Percentiles rank a stretch among this genome's conserved stretches.
Conservation (phyloP, 2,113 vertebrate species). For the Gobius niger region DNA sequence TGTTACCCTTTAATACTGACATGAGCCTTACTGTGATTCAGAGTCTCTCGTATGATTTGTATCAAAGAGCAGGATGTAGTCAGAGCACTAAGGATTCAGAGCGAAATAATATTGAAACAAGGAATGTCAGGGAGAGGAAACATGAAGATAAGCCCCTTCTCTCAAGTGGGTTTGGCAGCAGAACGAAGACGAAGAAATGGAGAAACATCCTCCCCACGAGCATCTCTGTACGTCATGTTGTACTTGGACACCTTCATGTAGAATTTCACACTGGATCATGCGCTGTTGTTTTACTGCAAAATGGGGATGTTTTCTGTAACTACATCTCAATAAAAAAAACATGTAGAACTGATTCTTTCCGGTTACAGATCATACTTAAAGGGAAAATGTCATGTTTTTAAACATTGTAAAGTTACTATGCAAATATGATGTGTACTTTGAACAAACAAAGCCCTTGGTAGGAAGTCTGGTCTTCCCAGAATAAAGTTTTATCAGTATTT, state of each 20-base stretch:
- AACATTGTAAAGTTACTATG: background rate
- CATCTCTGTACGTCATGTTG: constrained; percentile 1
- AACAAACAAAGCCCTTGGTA: background rate
- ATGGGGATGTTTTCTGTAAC: background rate
- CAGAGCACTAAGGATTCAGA: constrained; percentile 47
- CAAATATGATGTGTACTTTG: background rate
- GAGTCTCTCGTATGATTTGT: background rate
- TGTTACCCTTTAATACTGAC: no score
- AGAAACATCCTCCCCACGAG: constrained; percentile 3
- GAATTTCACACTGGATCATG: constrained; percentile 10
- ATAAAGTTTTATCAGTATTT: no score
- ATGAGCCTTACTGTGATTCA: no score
- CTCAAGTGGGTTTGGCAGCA: background rate
- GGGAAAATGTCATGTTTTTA: background rate
- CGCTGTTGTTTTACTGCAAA: no score
- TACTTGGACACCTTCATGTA: constrained; percentile 5
- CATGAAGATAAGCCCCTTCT: background rate
- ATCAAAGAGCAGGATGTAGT: constrained; percentile 29
- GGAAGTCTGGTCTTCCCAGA: background rate
- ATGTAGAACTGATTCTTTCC: no score
- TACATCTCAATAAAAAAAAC: no score
- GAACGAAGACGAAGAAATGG: background rate
- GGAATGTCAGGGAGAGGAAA: constrained; percentile 45
- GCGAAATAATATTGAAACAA: constrained; percentile 32
- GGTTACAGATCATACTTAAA: background rate